Base-by-base conservation (phyloP, 1,140 invertebrate species). In the Asbolus verrucosus region DNA sequence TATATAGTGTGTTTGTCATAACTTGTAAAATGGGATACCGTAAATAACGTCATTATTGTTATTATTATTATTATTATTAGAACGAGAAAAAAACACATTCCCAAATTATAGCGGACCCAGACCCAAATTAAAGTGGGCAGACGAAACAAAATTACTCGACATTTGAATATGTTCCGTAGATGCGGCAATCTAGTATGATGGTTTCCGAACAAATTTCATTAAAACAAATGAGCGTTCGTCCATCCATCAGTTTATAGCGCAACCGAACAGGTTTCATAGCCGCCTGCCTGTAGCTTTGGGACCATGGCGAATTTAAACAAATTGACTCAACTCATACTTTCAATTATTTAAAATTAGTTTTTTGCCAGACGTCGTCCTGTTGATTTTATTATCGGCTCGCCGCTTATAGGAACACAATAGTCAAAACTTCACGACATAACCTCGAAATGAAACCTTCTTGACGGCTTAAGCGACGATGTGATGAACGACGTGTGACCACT, bases 251-350 rank as follows among this genome's bases (percentile, higher is more conserved):
- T n/a, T 36, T 36, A 36, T 4, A 11, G 33, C n/a, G 33, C 33
- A 11, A 36, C 33, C 33, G 33, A 36, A 36, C 14, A 5, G 41
- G 41, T 54, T 16, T n/a, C 13, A n/a, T n/a, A 19, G 41, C 36
- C 14, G 36, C 36, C 11, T 9, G 24, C 21, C 33, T 4, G 59
- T 38, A 15, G 21, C 24, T 16, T n/a, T 11, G 2, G 41, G 39
- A 74, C 73, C 73, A 70, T 72, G 43, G 63, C 73, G 70, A 74
- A 74, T 74, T 74, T 74, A 74, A 74, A 74, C 73, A 74, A 74
- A 74, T 74, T 74, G 73, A 74, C 73, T 72, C 27, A 60, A 74
- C 73, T 72, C 73, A 65, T 72, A 74, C 73, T 72, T 74, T 74
- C 73, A 74, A 74, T 74, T 74, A 74, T 70, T 70, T 67, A 36